Evolutionary conservation across 2,113 vertebrate genomes (phyloP).

Genomic region (Cyprinodon brontotheroides): DNA sequence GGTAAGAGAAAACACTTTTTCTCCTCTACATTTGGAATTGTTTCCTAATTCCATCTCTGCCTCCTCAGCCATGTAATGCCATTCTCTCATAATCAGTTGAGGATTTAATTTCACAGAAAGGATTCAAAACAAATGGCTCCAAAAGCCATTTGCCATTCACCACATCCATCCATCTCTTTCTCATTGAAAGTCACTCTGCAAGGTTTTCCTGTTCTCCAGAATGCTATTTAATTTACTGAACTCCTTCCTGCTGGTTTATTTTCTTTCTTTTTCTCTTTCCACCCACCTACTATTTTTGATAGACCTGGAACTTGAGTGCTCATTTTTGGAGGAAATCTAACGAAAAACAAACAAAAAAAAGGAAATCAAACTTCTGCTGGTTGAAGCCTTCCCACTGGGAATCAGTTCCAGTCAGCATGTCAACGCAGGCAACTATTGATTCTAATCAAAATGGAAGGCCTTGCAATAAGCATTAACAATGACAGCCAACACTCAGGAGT

Average conservation of each 20-base stretch:
- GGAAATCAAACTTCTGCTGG: constrained; percentile 10
- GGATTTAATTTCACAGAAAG: constrained; percentile 75
- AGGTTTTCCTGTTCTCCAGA: constrained; percentile 41
- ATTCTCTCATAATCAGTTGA: constrained; percentile 74
- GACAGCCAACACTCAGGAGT: constrained; percentile 4
- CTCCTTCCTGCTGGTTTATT: constrained; percentile 25
- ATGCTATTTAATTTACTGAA: constrained; percentile 71
- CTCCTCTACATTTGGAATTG: constrained; percentile 55
- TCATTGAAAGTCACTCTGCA: constrained; percentile 61
- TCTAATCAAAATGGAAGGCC: constrained; percentile 21
- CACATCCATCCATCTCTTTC: constrained; percentile 61
- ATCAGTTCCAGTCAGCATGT: constrained; percentile 21
- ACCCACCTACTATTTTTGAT: background rate
- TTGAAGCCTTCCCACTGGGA: constrained; percentile 40
- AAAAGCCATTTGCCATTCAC: constrained; percentile 58
- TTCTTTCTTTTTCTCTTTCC: background rate
- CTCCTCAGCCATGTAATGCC: constrained; percentile 72
- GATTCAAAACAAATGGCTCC: constrained; percentile 69
- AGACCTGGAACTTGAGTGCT: constrained; percentile 21
- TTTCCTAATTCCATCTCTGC: constrained; percentile 68
- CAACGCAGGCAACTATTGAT: constrained; percentile 1
- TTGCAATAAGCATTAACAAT: constrained; percentile 34
- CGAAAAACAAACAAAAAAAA: constrained; percentile 39
- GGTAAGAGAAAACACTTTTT: constrained; percentile 50
- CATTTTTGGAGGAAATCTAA: constrained; percentile 43